Conservation (phyloP, 1,140 invertebrate genomes). For the Nasonia giraulti region DNA sequence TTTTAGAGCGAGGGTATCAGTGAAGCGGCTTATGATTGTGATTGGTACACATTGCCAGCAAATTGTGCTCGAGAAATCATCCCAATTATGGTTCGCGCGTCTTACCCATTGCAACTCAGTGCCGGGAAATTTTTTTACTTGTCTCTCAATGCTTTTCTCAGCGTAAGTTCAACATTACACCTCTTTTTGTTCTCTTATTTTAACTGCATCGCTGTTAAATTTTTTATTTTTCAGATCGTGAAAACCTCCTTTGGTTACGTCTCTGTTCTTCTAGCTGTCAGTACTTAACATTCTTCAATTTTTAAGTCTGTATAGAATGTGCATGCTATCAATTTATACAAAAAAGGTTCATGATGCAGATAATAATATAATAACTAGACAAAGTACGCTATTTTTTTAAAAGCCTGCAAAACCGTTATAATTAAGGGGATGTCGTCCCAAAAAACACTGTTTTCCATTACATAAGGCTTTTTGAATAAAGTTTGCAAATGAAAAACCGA, state of each 20-base stretch:
- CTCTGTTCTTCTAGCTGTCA: constrained; percentile 38
- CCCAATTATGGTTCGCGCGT: constrained; percentile 35
- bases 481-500: too few species aligned
- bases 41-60: constrained; percentile 20
- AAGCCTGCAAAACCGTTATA: too few species aligned
- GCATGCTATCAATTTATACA: too few species aligned
- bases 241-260: constrained; percentile 42
- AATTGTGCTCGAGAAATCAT: constrained; percentile 38
- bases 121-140: constrained; percentile 48
- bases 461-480: too few species aligned
- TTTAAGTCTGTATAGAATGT: too few species aligned
- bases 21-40: neutral
- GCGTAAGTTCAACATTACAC: constrained; percentile 17
- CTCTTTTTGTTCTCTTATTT: too few species aligned
- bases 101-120: constrained; percentile 30
- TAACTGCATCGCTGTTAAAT: neutral
- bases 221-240: constrained; percentile 36
- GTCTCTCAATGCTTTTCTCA: constrained; percentile 42
- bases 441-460: too few species aligned
- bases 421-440: too few species aligned
- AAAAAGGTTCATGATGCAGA: too few species aligned
- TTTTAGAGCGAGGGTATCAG: constrained; percentile 22
- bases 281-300: neutral
- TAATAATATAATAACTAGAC: too few species aligned
- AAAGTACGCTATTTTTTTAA: too few species aligned